Conservation (phyloP, 2,888 invertebrate genomes). For the Tethea ocularis region DNA sequence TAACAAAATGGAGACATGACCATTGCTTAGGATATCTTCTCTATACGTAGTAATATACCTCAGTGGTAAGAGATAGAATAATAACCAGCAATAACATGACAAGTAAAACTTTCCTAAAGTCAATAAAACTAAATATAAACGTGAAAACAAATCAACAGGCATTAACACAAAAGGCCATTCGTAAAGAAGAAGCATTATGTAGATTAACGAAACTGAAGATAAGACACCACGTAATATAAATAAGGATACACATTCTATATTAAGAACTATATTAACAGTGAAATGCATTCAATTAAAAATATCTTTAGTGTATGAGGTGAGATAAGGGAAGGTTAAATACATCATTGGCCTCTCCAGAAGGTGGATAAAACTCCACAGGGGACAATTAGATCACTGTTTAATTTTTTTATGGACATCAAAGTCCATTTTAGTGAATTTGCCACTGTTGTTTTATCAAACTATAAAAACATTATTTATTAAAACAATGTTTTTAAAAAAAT, state of each 20-base stretch:
- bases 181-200: not conserved
- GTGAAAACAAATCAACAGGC: not conserved
- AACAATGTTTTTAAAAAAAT: not conserved
- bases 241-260: not conserved
- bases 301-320: slow-evolving; percentile 19
- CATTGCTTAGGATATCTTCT: no score
- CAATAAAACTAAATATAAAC: not conserved
- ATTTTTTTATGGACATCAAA: slow-evolving; percentile 26
- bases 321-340: slow-evolving; percentile 40
- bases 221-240: not conserved
- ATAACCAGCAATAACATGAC: not conserved
- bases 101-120: not conserved
- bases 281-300: slow-evolving; percentile 12
- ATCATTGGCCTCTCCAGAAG: slow-evolving; percentile 30
- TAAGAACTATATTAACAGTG: not conserved
- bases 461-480: not conserved
- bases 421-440: slow-evolving; percentile 21
- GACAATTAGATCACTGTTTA: slow-evolving; percentile 39
- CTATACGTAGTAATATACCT: no score
- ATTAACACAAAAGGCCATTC: not conserved
- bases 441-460: not conserved
- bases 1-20: no score
- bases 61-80: not conserved
- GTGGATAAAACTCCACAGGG: slow-evolving; percentile 25
- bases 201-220: not conserved